phyloP scores from a whole-genome alignment of 2,797 vertebrate genomes.

The Coregonus ussuriensis region DNA sequence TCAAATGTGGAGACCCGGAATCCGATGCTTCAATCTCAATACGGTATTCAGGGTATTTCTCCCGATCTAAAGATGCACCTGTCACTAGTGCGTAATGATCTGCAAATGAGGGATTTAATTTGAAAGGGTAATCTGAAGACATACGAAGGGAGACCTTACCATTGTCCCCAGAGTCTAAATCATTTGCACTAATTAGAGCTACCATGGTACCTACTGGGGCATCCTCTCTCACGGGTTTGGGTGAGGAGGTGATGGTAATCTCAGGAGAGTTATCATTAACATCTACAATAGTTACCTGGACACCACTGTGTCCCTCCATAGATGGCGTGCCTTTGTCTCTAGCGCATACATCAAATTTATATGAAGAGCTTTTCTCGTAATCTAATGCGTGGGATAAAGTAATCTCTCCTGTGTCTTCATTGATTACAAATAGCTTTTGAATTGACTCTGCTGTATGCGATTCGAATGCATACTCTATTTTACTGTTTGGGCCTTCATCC shows the following conservation, averaged over 20 bases:
- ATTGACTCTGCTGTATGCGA: conserved; percentile 38
- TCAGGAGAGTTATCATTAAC: conserved; percentile 70
- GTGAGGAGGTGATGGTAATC: conserved; percentile 49
- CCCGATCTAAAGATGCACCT: conserved; percentile 53
- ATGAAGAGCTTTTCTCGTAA: background rate
- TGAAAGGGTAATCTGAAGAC: conserved; percentile 54
- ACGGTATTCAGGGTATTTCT: conserved; percentile 53
- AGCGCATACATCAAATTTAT: conserved; percentile 33
- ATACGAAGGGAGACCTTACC: conserved; percentile 56
- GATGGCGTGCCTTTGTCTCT: conserved; percentile 65
- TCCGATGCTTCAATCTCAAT: conserved; percentile 53
- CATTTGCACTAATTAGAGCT: conserved; percentile 49
- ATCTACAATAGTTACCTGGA: conserved; percentile 64
- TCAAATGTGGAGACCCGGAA: conserved; percentile 55
- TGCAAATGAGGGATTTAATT: conserved; percentile 58
- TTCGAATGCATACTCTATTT: conserved; percentile 50
- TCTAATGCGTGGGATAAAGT: conserved; percentile 3
- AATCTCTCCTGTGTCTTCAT: conserved; percentile 51
- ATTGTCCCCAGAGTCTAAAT: conserved; percentile 61
- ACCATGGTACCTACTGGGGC: conserved; percentile 53
- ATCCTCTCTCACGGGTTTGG: conserved; percentile 50
- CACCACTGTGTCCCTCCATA: conserved; percentile 47
- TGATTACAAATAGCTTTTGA: conserved; percentile 44
- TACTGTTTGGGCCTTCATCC: conserved; percentile 69
- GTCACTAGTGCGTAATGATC: conserved; percentile 66